Evolutionary conservation across 2,113 vertebrate species (phyloP), one percentile per base, ranked within the genome.

Genomic region (Myotis brandtii): DNA sequence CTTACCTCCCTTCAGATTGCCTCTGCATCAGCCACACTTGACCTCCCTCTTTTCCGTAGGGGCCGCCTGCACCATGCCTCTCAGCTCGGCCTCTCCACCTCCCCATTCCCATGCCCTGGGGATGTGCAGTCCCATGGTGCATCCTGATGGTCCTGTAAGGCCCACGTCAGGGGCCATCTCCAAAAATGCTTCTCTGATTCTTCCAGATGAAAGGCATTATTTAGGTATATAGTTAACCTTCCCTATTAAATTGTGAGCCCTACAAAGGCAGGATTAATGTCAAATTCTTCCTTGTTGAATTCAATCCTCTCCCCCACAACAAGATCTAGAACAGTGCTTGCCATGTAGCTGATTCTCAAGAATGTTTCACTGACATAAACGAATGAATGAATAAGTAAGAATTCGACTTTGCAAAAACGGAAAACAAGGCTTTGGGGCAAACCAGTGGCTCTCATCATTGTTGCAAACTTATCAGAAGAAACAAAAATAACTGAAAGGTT

Each of bases 401-500:
- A 93, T 89, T 86, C 48, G 16, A 66, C 69, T 91, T 89, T 72
- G n/a, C 66, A 95, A 93, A 93, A 73, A 88, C 10, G 14, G n/a
- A 59, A 86, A 76, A 73, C 62, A 67, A 73, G 40, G 7, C 34
- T 66, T 91, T 75, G 81, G 66, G 83, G 30, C 23, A 93, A 70
- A 88, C 48, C 32, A 70, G 0, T 34, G 27, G 69, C 48, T 56
- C 30, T 85, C 56, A 25, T 91, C 17, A 79, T 56, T 62, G 43
- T 32, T 89, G 34, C 32, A 59, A 34, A 86, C 13, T 79, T 83
- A 25, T 13, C 21, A 56, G 27, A 66, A 30, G 83, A 37, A 17
- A 50, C 32, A 54, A 27, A 50, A 43, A 21, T 52, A 83, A 34
- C 52, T 17, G 8, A 70, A 72, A 95, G 27, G 25, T 81, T 81